phyloP scores from a whole-genome alignment of 2,797 vertebrate species.

The Cyclura pinguis region DNA sequence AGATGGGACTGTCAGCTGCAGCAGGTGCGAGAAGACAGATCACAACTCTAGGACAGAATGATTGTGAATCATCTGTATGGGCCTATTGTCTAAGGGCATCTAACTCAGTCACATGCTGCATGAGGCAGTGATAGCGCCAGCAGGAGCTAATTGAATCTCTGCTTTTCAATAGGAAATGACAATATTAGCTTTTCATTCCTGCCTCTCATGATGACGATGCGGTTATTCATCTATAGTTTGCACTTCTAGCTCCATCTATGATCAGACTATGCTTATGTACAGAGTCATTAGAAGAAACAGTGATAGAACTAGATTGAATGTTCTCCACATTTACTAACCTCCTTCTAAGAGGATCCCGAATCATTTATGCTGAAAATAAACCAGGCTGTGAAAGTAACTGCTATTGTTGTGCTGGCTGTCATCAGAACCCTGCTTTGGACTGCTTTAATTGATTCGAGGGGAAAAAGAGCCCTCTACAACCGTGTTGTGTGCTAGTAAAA shows the following conservation, averaged over 20 bases:
- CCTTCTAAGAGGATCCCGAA: constrained; percentile 51
- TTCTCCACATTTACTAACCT: constrained; percentile 33
- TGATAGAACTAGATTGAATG: not conserved
- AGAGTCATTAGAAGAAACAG: accelerated
- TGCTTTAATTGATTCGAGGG: not conserved
- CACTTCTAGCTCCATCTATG: not conserved
- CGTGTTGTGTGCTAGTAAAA: accelerated
- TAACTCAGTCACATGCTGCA: constrained; percentile 47
- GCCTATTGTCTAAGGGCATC: constrained; percentile 61
- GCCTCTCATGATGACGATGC: constrained; percentile 11
- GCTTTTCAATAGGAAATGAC: constrained; percentile 69
- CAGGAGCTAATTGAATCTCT: constrained; percentile 49
- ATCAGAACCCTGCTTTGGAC: not conserved
- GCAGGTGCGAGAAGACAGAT: constrained; percentile 71
- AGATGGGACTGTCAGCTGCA: constrained; percentile 74
- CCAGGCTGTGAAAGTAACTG: constrained; percentile 43
- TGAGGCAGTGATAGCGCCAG: not conserved
- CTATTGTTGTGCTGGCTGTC: constrained; percentile 15
- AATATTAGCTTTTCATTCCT: constrained; percentile 56
- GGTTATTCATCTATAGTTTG: not conserved
- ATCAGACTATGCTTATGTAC: constrained; percentile 41
- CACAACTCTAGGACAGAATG: constrained; percentile 59
- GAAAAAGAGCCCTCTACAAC: not conserved
- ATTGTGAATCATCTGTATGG: constrained; percentile 67
- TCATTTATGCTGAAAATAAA: constrained; percentile 45